Evolutionary conservation across 2,888 invertebrate genomes (phyloP).

Genomic region (Helleia helle): DNA sequence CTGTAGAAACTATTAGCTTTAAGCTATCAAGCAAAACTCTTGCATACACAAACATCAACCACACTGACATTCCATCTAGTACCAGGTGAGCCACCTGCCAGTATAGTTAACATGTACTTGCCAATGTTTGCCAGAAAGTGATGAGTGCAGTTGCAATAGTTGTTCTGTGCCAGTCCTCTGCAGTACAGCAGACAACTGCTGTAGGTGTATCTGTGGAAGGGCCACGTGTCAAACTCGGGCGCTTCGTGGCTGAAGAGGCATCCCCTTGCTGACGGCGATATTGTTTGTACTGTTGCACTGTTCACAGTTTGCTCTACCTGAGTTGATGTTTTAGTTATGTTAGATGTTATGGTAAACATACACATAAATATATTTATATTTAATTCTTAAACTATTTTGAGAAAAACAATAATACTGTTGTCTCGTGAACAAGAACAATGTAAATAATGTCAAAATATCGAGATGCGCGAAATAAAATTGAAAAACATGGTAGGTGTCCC

Average conservation of each 20-base stretch:
- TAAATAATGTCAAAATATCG: too few species aligned
- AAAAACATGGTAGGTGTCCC: too few species aligned
- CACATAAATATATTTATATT: too few species aligned
- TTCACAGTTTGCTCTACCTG: conserved; percentile 76
- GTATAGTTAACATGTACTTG: conserved; percentile 28
- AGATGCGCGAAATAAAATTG: too few species aligned
- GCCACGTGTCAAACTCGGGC: conserved; percentile 49
- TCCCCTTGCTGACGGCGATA: conserved; percentile 61
- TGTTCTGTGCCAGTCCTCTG: conserved; percentile 64
- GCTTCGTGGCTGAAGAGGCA: conserved; percentile 73
- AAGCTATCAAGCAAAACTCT: too few species aligned
- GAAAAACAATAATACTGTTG: too few species aligned
- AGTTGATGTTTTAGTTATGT: conserved; percentile 17
- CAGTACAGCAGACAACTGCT: conserved; percentile 75
- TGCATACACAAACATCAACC: too few species aligned
- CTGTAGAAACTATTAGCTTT: too few species aligned
- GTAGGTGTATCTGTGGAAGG: conserved; percentile 73
- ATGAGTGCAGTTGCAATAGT: conserved; percentile 76
- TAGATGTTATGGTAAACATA: neutral
- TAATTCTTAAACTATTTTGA: too few species aligned
- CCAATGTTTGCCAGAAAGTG: conserved; percentile 75
- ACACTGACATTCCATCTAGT: too few species aligned
- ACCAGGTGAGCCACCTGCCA: too few species aligned
- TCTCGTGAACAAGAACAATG: too few species aligned
- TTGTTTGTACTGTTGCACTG: conserved; percentile 63